Base-by-base conservation (phyloP, 2,797 vertebrate species). In the Clarias pachynema region DNA sequence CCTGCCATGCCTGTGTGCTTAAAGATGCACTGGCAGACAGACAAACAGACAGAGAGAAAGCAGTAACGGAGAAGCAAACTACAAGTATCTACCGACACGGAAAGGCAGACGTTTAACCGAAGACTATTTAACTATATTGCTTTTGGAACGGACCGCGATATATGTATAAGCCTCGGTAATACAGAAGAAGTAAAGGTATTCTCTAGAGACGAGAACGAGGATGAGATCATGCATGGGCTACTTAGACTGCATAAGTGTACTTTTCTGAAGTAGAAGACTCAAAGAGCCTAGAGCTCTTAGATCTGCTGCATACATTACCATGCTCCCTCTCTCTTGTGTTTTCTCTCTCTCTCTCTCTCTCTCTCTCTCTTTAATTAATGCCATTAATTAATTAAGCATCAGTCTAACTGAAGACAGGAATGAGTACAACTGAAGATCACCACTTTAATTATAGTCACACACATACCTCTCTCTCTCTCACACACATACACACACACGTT, bases 341-440 rank as follows among this genome's bases (percentile, higher is more conserved):
- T 85, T 83, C 34, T 49, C 18, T 56, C 31, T 62, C 86, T 87
- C 87, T 91, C 77, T 84, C 31, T 31, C 31, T 31, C 31, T 31
- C 57, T 86, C 88, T 84, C 83, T 84, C 84, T 86, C 56, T 89
- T 82, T 88, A 90, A 90, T 95, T 95, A 95, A 95, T 95, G 92
- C 89, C 91, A 91, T 93, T 95, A 92, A 93, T 95, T 95, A 95
- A 96, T 96, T 95, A 95, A 94, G 92, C 91, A 92, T 94, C 92
- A 92, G 91, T 94, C 93, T 93, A 92, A 96, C 94, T 93, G 73
- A 93, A 92, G 90, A 90, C 83, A 75, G 89, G 85, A 90, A 89
- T 89, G 88, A 85, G 84, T 87, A 83, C 84, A 90, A 91, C 87
- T 91, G 90, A 88, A 88, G 88, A 93, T 93, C 92, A 92, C 92